Conservation (phyloP, 2,888 invertebrate species). For the Pheosia tremula region DNA sequence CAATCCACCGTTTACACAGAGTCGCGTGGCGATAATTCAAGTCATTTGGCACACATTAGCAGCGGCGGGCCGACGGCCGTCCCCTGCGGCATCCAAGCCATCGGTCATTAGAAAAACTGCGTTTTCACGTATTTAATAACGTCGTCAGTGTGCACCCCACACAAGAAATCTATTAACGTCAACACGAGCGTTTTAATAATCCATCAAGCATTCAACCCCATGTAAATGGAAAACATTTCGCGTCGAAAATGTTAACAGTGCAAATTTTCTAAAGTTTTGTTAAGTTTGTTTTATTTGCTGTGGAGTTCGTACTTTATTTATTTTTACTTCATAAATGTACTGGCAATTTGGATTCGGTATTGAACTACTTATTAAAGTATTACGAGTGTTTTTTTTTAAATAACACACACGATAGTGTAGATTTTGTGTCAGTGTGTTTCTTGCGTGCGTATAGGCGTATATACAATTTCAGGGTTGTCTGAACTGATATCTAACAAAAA, state of each 20-base stretch:
- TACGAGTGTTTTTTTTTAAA: too few species aligned
- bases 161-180: slow-evolving; percentile 79
- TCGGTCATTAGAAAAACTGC: slow-evolving; percentile 77
- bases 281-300: background rate
- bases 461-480: too few species aligned
- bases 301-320: slow-evolving; percentile 2
- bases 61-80: slow-evolving; percentile 29
- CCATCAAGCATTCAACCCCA: slow-evolving; percentile 62
- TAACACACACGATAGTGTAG: too few species aligned
- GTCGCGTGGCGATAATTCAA: slow-evolving; percentile 54
- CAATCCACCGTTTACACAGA: slow-evolving; percentile 32
- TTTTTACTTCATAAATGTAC: background rate
- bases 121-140: slow-evolving; percentile 81
- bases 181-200: slow-evolving; percentile 69
- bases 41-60: slow-evolving; percentile 67
- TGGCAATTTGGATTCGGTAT: too few species aligned
- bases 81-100: slow-evolving; percentile 38
- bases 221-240: slow-evolving; percentile 38
- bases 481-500: too few species aligned
- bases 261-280: slow-evolving; percentile 12
- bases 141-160: slow-evolving; percentile 67
- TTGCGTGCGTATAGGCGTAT: too few species aligned
- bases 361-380: too few species aligned
- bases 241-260: slow-evolving; percentile 7
- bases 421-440: too few species aligned